phyloP scores from a whole-genome alignment of 1,140 invertebrate species.

The Trinorchestia longiramus region DNA sequence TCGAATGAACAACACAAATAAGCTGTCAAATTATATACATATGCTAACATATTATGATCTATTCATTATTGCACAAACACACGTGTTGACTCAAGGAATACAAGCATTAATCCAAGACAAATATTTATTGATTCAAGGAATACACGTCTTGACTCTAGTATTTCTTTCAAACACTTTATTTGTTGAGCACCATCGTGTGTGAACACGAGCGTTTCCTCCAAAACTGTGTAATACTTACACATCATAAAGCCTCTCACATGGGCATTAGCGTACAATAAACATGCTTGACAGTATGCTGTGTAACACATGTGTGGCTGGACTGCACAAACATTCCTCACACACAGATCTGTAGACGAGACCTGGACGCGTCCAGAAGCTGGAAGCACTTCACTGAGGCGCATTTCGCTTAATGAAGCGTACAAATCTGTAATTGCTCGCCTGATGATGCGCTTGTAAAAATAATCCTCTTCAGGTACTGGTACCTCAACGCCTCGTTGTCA shows the following conservation, averaged over 20 bases:
- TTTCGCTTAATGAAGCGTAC: constrained; percentile 28
- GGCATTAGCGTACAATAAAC: not conserved
- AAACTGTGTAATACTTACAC: not conserved
- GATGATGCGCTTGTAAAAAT: constrained; percentile 23
- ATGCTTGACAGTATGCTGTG: not conserved
- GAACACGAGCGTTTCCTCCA: not conserved
- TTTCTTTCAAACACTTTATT: not conserved
- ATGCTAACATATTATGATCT: not conserved
- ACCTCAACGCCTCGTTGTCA: not conserved
- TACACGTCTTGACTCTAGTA: not conserved
- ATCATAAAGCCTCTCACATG: not conserved
- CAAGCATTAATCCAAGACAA: not conserved
- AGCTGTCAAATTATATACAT: not conserved
- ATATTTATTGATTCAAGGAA: not conserved
- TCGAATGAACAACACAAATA: too few relatives aligned
- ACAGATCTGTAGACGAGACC: not conserved
- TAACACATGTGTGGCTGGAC: not conserved
- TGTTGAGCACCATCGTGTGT: not conserved
- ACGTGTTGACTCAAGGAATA: not conserved
- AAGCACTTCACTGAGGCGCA: not conserved
- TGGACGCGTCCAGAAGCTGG: not conserved
- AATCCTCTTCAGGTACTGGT: not conserved
- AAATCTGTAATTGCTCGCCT: not conserved
- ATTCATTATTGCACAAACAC: not conserved
- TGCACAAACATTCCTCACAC: not conserved